Evolutionary conservation across 92 coral and sea anemone species (phyloP), one percentile per base, ranked within the genome.

Genomic region (Zoanthus solanderi): DNA sequence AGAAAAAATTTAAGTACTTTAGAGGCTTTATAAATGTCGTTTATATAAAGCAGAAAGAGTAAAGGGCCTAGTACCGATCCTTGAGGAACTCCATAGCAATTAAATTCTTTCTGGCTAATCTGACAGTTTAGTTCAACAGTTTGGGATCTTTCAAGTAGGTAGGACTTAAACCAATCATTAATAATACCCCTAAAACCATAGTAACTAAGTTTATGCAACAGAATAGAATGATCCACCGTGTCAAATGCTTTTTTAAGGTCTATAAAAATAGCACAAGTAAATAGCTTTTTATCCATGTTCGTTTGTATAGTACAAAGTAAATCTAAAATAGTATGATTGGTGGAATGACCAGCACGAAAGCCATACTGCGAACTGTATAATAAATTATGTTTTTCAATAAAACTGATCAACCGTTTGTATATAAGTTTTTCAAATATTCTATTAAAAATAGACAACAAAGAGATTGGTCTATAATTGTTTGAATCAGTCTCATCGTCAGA

Each of bases 281-380:
- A 53, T 53, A 53, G 8, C 58, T 53, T 53, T 53, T 53, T 53
- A 53, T 53, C 58, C 58, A 53, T 37, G 34, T 71, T 71, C 46
- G 75, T 71, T 29, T 53, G 58, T 53, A 53, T 53, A 53, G 58
- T 53, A 53, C 58, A 53, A 53, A 53, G 58, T 53, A 53, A 53
- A 53, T 53, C 74, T 69, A 69, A 69, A 42, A 57, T 63, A 54
- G 78, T 58, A 83, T 83, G 87, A 32, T 67, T 28, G 28, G 87
- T 71, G 34, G 87, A 87, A 72, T 42, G 72, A 13, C 52, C 32
- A 29, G 61, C 46, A 17, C 87, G 53, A 87, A 87, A 87, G 65
- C 87, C 90, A 87, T 87, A 87, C 66, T 87, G 90, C 46, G 87
- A 71, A 31, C 78, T 87, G 71, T 46, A 75, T 76, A 87, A 76